Percentiles rank a stretch among this genome's conserved stretches.
Conservation (phyloP, 2,797 vertebrate genomes). For the Rhinichthys osculus region DNA sequence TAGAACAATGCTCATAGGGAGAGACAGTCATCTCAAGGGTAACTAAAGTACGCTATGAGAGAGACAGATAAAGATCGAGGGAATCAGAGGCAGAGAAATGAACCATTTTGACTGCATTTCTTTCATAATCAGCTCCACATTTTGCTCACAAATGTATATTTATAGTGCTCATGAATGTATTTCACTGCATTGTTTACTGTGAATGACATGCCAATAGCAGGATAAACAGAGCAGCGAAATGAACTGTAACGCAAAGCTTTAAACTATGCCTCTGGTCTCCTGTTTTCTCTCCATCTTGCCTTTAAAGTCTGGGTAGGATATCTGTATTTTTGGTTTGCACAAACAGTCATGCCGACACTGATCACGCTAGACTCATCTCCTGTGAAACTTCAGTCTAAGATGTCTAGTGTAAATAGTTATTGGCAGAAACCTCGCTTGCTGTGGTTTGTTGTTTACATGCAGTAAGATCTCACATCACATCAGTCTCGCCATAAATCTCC, state of each 20-base stretch:
- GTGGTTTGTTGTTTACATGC: conserved; percentile 46
- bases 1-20: conserved; percentile 28
- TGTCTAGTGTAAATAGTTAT: conserved; percentile 40
- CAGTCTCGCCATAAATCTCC: not conserved
- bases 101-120: not conserved
- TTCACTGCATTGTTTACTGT: conserved; percentile 1
- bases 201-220: not conserved
- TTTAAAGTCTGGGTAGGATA: conserved; percentile 7
- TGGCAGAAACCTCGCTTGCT: conserved; percentile 29
- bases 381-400: conserved; percentile 18
- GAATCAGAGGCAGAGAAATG: conserved; percentile 13
- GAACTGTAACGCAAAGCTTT: not conserved
- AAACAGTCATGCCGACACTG: conserved; percentile 28
- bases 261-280: conserved; percentile 11
- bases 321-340: conserved; percentile 12
- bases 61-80: conserved; percentile 10
- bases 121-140: not conserved
- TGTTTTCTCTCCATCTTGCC: not conserved
- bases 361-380: conserved; percentile 33
- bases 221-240: not conserved
- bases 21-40: conserved; percentile 36
- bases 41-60: not conserved
- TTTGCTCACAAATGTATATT: conserved; percentile 26
- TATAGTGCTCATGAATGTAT: conserved; percentile 16
- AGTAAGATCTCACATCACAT: conserved; percentile 13